These are phyloP conservation scores for Oncorhynchus mykiss DNA, from an alignment of 2,113 vertebrate genomes.

Conservation along the genomic window DNA sequence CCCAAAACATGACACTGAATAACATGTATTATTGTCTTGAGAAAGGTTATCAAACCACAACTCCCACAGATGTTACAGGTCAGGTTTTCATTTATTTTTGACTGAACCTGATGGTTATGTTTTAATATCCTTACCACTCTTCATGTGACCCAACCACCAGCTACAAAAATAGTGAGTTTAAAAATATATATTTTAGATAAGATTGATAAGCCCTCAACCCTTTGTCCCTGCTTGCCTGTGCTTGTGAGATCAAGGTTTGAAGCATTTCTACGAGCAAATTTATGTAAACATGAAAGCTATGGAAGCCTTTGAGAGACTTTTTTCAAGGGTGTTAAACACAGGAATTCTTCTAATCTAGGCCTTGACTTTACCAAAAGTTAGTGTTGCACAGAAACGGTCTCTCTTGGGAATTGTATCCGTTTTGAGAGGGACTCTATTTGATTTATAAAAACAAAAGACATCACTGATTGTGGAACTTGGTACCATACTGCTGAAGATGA, in stretches of 20 bases:
- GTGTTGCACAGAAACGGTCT: not conserved
- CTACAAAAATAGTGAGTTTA: not conserved
- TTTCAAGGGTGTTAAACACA: conserved; percentile 53
- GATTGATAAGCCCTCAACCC: conserved; percentile 6
- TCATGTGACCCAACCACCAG: not conserved
- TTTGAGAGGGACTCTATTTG: not conserved
- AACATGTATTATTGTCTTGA: too few relatives aligned
- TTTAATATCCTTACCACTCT: not conserved
- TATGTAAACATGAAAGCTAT: conserved; percentile 9
- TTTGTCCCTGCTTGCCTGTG: conserved; percentile 11
- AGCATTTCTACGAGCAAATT: conserved; percentile 36
- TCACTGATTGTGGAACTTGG: too few relatives aligned
- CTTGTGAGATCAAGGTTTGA: conserved; percentile 38
- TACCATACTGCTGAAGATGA: too few relatives aligned
- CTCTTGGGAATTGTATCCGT: not conserved
- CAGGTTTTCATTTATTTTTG: not conserved
- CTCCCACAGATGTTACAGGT: too few relatives aligned
- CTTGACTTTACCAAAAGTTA: not conserved
- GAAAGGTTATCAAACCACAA: too few relatives aligned
- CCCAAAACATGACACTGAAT: too few relatives aligned
- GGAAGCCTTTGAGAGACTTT: conserved; percentile 40
- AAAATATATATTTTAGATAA: not conserved
- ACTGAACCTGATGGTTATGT: conserved; percentile 13
- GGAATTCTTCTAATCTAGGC: not conserved
- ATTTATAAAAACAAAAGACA: not conserved